Percentiles rank a stretch among this genome's conserved stretches.
phyloP scores from a whole-genome alignment of 2,888 invertebrate species.

The Ophonus ardosiacus region DNA sequence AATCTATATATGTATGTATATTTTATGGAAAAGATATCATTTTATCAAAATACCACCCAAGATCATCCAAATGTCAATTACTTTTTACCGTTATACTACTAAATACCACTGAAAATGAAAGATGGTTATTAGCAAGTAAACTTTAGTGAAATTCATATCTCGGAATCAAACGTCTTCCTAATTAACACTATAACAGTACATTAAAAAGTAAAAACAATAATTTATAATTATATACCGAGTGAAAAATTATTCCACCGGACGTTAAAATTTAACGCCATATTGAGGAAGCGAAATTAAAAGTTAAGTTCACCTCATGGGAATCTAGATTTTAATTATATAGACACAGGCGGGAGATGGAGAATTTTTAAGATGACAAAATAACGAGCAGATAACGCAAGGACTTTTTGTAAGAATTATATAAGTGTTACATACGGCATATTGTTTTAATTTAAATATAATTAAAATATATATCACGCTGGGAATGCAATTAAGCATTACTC shows the following conservation, averaged over 20 bases:
- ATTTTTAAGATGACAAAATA: conserved; percentile 15
- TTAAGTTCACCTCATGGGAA: conserved; percentile 37
- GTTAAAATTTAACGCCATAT: conserved; percentile 4
- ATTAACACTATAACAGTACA: conserved; percentile 61
- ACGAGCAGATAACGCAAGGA: conserved; percentile 12
- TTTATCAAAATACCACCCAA: background rate
- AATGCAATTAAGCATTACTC: background rate
- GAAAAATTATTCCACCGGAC: conserved; percentile 23
- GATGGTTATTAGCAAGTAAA: background rate
- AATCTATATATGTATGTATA: background rate
- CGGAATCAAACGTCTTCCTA: background rate
- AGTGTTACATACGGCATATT: conserved; percentile 14
- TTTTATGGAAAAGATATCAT: background rate
- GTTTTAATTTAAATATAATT: conserved; percentile 39
- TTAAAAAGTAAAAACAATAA: conserved; percentile 60
- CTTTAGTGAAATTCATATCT: background rate
- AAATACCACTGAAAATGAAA: background rate
- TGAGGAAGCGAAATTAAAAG: conserved; percentile 54
- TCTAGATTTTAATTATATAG: background rate
- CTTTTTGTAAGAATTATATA: conserved; percentile 32
- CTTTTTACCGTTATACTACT: background rate
- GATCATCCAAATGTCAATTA: background rate
- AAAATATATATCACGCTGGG: conserved; percentile 7
- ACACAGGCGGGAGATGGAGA: background rate
- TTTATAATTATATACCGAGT: conserved; percentile 54